Evolutionary conservation across 2,888 invertebrate genomes (phyloP), one percentile per base, ranked within the genome.

Genomic region (Cheilosia impressa): DNA sequence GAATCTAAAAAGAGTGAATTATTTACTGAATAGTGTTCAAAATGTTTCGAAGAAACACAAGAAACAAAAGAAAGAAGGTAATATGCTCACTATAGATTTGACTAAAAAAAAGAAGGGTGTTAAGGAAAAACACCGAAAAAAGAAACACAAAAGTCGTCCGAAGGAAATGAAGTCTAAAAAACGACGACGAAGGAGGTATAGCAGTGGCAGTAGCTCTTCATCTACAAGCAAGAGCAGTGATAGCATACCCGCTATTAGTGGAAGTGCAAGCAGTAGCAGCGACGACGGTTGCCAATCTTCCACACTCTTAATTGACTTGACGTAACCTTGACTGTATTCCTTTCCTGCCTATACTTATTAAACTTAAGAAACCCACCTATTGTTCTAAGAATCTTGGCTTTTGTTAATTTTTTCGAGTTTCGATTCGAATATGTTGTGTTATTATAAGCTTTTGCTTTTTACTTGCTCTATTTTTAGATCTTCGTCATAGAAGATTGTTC

Each of bases 51-150:
- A 73, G 24, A 79, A 73, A 38, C 45, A 57, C 17, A 78, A 72
- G 34, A 41, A 63, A n/a, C 68, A 63, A 15, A 75, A 43, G 19
- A 55, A 60, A 4, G 55, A 50, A 43, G 19, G 15, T 7, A 17
- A 65, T 27, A 17, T 80, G 10, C 34, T 66, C 2, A 84, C 80
- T 0, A 84, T 84, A 55, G 84, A 84, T 50, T 71, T 84, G 71
- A 84, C 84, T 7, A 84, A 71, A 17, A 75, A 75, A 19, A 71
- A 53, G 27, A 80, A 80, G 34, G 52, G 22, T 9, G 22, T 15
- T 15, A 69, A 68, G 19, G 27, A 63, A n/a, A 78, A 53, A 9
- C 66, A 60, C 2, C 5, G 43, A 5, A 38, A 45, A 4, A 63
- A 47, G 17, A n/a, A 47, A 19, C 63, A 58, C 15, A 43, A 72